Evolutionary conservation across 2,113 vertebrate species (phyloP).

Genomic region (Myiopsitta monachus): DNA sequence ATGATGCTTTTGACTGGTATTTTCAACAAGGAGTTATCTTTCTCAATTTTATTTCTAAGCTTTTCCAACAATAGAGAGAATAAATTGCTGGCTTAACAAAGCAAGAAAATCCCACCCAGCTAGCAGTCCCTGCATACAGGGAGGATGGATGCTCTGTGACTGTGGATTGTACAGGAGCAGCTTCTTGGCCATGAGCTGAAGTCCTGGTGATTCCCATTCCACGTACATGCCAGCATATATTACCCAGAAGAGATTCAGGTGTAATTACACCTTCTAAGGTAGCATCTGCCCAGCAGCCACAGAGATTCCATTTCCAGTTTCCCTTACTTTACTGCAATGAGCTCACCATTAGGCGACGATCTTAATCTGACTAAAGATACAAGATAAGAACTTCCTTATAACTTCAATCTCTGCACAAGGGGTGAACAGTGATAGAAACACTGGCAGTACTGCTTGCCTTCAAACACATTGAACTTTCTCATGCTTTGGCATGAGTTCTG

Average conservation of each 20-base stretch:
- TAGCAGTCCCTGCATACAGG: no score
- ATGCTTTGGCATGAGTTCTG: not conserved
- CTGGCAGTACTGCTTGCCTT: not conserved
- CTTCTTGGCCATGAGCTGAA: rapidly evolving
- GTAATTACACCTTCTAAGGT: not conserved
- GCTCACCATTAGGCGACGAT: not conserved
- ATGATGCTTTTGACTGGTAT: not conserved
- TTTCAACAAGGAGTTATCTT: not conserved
- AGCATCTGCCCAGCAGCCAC: not conserved
- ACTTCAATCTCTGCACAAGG: rapidly evolving
- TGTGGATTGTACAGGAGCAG: rapidly evolving
- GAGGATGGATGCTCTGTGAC: not conserved
- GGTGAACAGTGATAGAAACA: not conserved
- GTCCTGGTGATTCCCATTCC: not conserved
- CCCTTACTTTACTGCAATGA: not conserved
- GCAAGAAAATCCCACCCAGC: not conserved
- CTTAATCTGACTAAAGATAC: not conserved
- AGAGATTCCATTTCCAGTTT: not conserved
- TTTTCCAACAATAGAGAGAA: not conserved
- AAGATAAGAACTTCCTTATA: not conserved
- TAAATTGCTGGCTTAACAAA: not conserved
- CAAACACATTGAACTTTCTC: not conserved
- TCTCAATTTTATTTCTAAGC: not conserved
- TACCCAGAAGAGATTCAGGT: not conserved
- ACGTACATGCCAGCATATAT: rapidly evolving